Conservation (phyloP, 2,888 invertebrate genomes). For the Melanchra persicariae region DNA sequence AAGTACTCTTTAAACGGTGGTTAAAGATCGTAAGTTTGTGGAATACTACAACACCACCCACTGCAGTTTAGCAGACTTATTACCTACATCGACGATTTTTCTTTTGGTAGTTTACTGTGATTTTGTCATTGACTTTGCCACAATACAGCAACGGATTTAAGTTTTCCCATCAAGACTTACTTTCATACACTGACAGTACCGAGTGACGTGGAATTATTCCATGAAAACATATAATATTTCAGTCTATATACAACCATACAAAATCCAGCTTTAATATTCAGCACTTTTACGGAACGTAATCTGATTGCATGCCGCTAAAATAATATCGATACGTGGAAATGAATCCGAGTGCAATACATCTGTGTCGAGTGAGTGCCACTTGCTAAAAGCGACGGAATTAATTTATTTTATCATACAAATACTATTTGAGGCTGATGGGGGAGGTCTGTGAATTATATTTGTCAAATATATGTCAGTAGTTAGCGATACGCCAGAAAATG, state of each 20-base stretch:
- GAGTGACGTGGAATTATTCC: too few species aligned
- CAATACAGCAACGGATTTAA: not conserved
- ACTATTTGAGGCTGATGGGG: not conserved
- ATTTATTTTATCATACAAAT: conserved; percentile 27
- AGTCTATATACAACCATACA: not conserved
- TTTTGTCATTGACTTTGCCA: not conserved
- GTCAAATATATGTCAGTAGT: not conserved
- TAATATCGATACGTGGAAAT: conserved; percentile 35
- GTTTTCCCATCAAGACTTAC: not conserved
- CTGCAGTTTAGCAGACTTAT: not conserved
- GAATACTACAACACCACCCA: not conserved
- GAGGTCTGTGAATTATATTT: not conserved
- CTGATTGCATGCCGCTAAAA: conserved; percentile 23
- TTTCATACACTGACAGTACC: not conserved
- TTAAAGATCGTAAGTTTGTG: not conserved
- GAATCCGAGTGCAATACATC: conserved; percentile 31
- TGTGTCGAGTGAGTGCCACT: conserved; percentile 19
- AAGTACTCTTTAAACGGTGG: not conserved
- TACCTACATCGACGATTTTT: not conserved
- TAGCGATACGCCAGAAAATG: not conserved
- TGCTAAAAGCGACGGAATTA: conserved; percentile 24
- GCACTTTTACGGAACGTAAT: conserved; percentile 12
- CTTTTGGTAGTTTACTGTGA: not conserved
- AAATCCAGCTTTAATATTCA: conserved; percentile 22
- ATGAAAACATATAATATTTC: not conserved